A percentile compares a stretch with the other conserved stretches of the same genome.
These are phyloP conservation scores for Leptoteleia sp. DNA, from an alignment of 1,140 invertebrate species.

Conservation along the genomic window DNA sequence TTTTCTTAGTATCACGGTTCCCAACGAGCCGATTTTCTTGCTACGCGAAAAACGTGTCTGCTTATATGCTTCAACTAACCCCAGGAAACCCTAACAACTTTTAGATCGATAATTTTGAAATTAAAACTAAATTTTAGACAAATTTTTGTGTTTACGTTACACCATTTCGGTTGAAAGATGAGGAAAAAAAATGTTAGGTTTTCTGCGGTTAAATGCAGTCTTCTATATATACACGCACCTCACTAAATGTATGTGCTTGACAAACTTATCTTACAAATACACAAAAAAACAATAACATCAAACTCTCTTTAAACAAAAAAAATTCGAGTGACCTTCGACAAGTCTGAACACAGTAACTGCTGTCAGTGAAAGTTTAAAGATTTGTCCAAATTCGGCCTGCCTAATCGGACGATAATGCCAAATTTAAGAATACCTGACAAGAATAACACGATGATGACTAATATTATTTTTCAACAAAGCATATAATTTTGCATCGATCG, in stretches of 20 bases:
- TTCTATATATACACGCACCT: slow-evolving; percentile 61
- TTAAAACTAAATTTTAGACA: too few species aligned
- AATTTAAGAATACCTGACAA: slow-evolving; percentile 5
- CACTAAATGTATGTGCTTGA: slow-evolving; percentile 67
- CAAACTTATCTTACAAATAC: slow-evolving; percentile 61
- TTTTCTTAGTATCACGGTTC: slow-evolving; percentile 58
- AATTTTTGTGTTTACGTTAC: too few species aligned
- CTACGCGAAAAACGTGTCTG: slow-evolving; percentile 52
- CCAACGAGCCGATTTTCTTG: slow-evolving; percentile 47
- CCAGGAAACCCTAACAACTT: slow-evolving; percentile 53
- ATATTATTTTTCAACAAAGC: slow-evolving; percentile 23
- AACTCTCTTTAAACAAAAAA: slow-evolving; percentile 15
- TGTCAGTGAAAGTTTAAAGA: slow-evolving; percentile 23
- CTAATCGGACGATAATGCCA: slow-evolving; percentile 12
- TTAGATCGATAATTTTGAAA: too few species aligned
- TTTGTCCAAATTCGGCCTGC: slow-evolving; percentile 24
- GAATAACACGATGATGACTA: slow-evolving; percentile 19
- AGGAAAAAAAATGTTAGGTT: slow-evolving; percentile 37
- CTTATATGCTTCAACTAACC: slow-evolving; percentile 58
- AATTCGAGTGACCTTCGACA: slow-evolving; percentile 28
- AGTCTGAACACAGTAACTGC: slow-evolving; percentile 17
- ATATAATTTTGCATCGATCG: slow-evolving; percentile 17
- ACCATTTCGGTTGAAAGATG: not conserved
- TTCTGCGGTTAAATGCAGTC: slow-evolving; percentile 48
- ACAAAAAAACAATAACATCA: slow-evolving; percentile 46